These are phyloP conservation scores for Artemia sp. DNA, from an alignment of 2,888 invertebrate genomes.

Conservation along the genomic window DNA sequence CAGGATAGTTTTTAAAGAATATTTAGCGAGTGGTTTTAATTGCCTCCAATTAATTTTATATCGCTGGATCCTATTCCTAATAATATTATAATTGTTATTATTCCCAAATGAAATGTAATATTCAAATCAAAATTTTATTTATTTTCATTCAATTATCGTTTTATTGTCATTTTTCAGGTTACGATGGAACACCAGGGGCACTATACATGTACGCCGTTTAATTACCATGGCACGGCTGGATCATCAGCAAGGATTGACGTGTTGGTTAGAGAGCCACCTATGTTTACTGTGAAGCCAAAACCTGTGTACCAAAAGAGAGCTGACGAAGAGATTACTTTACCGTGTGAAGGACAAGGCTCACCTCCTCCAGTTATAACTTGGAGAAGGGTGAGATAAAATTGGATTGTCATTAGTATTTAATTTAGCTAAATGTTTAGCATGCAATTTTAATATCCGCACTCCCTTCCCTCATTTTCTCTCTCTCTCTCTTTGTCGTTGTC, in stretches of 20 bases:
- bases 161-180: slow-evolving; percentile 33
- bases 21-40: too few relatives aligned
- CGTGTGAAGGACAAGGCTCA: slow-evolving; percentile 80
- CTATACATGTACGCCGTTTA: slow-evolving; percentile 70
- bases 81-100: too few relatives aligned
- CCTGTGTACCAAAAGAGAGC: slow-evolving; percentile 75
- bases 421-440: slow-evolving; percentile 7
- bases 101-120: too few relatives aligned
- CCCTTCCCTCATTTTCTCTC: background rate
- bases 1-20: too few relatives aligned
- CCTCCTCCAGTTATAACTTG: slow-evolving; percentile 76
- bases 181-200: slow-evolving; percentile 80
- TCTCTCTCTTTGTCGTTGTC: background rate
- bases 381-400: slow-evolving; percentile 46
- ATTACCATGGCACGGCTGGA: slow-evolving; percentile 82
- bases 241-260: slow-evolving; percentile 61
- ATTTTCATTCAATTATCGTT: too few relatives aligned
- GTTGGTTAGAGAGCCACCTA: slow-evolving; percentile 76
- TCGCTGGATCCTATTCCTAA: too few relatives aligned
- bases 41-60: too few relatives aligned
- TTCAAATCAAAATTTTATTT: too few relatives aligned
- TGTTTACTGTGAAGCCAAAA: slow-evolving; percentile 75
- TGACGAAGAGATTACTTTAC: slow-evolving; percentile 81
- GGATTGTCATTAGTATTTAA: slow-evolving; percentile 16
- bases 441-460: background rate